phyloP scores from a whole-genome alignment of 1,140 invertebrate species.

The Scaptomyza pallida region DNA sequence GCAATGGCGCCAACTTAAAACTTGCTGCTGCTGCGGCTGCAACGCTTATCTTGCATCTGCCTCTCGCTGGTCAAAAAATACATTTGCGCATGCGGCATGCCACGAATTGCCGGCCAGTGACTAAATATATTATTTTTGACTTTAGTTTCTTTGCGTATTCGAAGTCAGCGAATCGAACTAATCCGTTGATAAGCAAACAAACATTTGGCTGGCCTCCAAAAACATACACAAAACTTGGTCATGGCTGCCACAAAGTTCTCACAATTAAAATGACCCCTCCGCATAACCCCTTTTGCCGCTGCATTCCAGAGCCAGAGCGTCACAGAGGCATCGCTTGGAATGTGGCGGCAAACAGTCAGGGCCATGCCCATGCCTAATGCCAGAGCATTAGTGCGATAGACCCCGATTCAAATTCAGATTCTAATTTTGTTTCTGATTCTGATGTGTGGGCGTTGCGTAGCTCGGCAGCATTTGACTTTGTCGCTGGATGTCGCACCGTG shows the following conservation, averaged over 20 bases:
- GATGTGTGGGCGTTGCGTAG: slow-evolving; percentile 76
- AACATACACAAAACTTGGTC: slow-evolving; percentile 53
- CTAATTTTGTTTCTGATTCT: background rate
- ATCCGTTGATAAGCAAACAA: slow-evolving; percentile 57
- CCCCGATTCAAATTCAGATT: too few species aligned
- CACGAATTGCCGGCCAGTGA: slow-evolving; percentile 12
- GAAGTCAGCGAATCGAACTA: slow-evolving; percentile 59
- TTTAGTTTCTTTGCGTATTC: slow-evolving; percentile 34
- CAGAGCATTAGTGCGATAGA: slow-evolving; percentile 8
- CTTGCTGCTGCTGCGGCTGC: slow-evolving; percentile 9
- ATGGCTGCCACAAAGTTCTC: slow-evolving; percentile 67
- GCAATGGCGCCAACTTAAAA: slow-evolving; percentile 67
- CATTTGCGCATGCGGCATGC: slow-evolving; percentile 33
- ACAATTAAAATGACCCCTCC: slow-evolving; percentile 65
- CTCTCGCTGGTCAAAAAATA: slow-evolving; percentile 35
- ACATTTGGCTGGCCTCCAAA: slow-evolving; percentile 48
- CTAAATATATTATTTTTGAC: background rate
- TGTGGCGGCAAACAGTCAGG: slow-evolving; percentile 62
- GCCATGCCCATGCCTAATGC: slow-evolving; percentile 31
- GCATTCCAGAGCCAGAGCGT: slow-evolving; percentile 30
- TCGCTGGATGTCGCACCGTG: slow-evolving; percentile 63
- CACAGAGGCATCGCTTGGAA: slow-evolving; percentile 57
- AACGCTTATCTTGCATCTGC: slow-evolving; percentile 43
- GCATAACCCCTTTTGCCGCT: slow-evolving; percentile 32
- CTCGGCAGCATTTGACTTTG: slow-evolving; percentile 65